Base-by-base conservation (phyloP, 1,140 invertebrate species). In the Mylabris phalerata region DNA sequence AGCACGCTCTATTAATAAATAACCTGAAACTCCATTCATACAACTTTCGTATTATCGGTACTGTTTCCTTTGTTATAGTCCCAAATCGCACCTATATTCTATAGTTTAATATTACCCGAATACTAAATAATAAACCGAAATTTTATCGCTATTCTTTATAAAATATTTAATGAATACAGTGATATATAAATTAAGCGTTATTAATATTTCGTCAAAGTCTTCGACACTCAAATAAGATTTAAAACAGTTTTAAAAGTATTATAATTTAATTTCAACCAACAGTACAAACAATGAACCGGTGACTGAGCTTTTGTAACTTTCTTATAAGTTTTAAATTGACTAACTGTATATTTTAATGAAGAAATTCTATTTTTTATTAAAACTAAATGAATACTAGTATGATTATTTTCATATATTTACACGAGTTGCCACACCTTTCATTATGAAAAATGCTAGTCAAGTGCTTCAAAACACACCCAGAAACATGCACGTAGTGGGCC, bases 301-400 rank as follows among this genome's bases (percentile, higher is more conserved):
- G 46, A 54, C 51, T 26, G 51, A 54, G 51, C 51, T 54, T 54
- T 46, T 45, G 45, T 54, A 54, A 54, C 51, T 54, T 54, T 45
- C 51, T 54, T 42, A 38, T 32, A 54, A 54, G 51, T 54, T 54
- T 54, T 38, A 54, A 54, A 54, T 54, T 54, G 42, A 54, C 44
- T 54, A 54, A 54, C 44, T 44, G 44, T 45, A 26, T 46, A 26
- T 46, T 54, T 54, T 54, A 54, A 54, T 54, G 32, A 54, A 54
- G 50, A 38, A 46, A 54, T 42, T 54, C 51, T 45, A 54, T 54
- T 46, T 54, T 52, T 54, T 46, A 54, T 54, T 54, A 54, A 54
- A 54, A 45, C 45, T 45, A 26, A 46, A 54, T 54, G 11, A 54
- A 46, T 27, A 54, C 7, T 5, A 7, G 32, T 7, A 7, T 32